Base-by-base conservation (phyloP, 2,113 vertebrate species). In the Glaucidium brasilianum region DNA sequence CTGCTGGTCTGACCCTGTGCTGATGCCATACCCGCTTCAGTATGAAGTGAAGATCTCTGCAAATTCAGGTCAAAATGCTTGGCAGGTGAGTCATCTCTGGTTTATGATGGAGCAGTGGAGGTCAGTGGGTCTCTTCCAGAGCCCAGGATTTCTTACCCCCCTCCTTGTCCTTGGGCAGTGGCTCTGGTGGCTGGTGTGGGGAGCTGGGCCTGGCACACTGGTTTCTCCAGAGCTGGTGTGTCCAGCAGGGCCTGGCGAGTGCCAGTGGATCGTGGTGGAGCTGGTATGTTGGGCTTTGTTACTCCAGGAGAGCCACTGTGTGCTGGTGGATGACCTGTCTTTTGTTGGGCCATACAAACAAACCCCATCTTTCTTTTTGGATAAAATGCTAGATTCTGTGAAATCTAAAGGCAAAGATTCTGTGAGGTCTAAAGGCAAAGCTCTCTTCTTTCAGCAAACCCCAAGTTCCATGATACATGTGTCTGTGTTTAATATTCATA, bases 31-130 rank as follows among this genome's bases (percentile, higher is more conserved):
- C 62, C 96, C 69, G 1, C 96, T 99, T 81, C 97, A 96, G 86
- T 99, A 98, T 41, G 98, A 99, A 97, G 98, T 99, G 89, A 98
- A 98, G 88, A 97, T 98, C 94, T 98, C 96, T 35, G 94, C 97
- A 68, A 98, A 96, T 76, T 92, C 82, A 37, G 95, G 95, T 23
- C 92, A 58, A 43, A 76, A 80, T 7, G 4, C 21, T 11, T 90
- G 78, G 91, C 92, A 98, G 96, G 98, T 98, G 95, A 96, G 97
- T 91, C 45, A 25, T 43, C 23, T 59, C 92, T 85, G 32, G 10
- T 39, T 75, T 50, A 25, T 0, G 5, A 58, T 8, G 10, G 58
- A 92, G 15, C 8, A 3, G 16, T 13, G 45, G 16, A 73, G 52
- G 32, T 62, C 2, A 0, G 18, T 4, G n/a, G 6, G 13, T 19